These are phyloP conservation scores for Aleiodes alternator DNA, from an alignment of 2,888 invertebrate species.

Conservation along the genomic window DNA sequence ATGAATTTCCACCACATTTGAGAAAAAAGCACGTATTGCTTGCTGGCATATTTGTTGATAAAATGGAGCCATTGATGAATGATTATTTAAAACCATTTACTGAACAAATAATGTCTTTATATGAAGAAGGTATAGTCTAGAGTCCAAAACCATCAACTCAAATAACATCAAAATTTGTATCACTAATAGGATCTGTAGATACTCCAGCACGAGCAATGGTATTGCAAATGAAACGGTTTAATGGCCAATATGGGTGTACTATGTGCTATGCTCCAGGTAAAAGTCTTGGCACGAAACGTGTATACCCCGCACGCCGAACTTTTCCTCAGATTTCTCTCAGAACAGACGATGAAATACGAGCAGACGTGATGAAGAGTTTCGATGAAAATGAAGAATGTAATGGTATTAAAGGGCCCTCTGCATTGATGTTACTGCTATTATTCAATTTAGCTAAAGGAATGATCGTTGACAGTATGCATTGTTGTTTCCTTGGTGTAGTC, in stretches of 20 bases:
- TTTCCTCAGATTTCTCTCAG: neutral
- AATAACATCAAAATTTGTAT: constrained; percentile 22
- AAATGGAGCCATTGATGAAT: constrained; percentile 39
- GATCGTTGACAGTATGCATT: constrained; percentile 43
- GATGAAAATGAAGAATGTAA: constrained; percentile 11
- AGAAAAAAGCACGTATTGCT: constrained; percentile 44
- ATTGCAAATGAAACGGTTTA: constrained; percentile 13
- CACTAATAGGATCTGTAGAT: constrained; percentile 18
- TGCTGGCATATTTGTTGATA: constrained; percentile 41
- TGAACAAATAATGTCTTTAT: constrained; percentile 13
- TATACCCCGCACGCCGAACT: constrained; percentile 4
- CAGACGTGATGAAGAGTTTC: neutral
- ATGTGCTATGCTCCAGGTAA: constrained; percentile 22
- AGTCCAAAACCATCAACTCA: neutral
- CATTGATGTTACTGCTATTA: constrained; percentile 22
- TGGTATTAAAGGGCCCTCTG: constrained; percentile 30
- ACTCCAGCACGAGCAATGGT: constrained; percentile 8
- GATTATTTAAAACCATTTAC: constrained; percentile 21
- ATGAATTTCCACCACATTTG: constrained; percentile 45
- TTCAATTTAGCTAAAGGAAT: constrained; percentile 42
- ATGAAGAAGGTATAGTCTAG: constrained; percentile 35
- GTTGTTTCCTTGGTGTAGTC: constrained; percentile 41
- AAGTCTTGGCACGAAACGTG: neutral
- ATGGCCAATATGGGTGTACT: constrained; percentile 34
- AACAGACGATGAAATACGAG: neutral